Evolutionary conservation across 2,888 invertebrate species (phyloP).

Genomic region (Notodonta ziczac): DNA sequence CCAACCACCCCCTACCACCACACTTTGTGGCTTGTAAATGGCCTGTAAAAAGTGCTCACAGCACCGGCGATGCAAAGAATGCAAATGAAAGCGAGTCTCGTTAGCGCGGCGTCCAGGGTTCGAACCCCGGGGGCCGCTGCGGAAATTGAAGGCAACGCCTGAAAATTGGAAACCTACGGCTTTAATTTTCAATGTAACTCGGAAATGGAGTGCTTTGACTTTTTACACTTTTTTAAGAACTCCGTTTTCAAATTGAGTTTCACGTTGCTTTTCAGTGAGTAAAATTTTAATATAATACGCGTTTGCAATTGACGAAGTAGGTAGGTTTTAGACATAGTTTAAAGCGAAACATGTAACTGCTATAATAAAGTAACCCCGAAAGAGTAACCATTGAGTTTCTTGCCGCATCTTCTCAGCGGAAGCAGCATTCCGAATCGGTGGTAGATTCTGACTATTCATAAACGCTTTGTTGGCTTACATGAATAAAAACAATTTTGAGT

Average conservation of each 20-base stretch:
- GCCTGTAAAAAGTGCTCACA: not conserved
- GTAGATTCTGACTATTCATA: too few relatives aligned
- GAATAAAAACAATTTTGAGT: too few relatives aligned
- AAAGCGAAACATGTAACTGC: too few relatives aligned
- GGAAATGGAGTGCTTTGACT: constrained; percentile 3
- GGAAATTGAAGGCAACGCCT: constrained; percentile 26
- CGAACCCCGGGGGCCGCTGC: constrained; percentile 15
- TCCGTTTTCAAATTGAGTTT: not conserved
- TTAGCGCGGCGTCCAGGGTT: constrained; percentile 19
- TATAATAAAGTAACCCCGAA: too few relatives aligned
- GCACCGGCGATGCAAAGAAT: constrained; percentile 20
- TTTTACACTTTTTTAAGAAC: not conserved
- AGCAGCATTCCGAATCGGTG: too few relatives aligned
- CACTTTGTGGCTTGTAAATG: not conserved
- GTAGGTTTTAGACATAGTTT: too few relatives aligned
- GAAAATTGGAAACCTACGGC: constrained; percentile 24
- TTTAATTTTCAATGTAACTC: constrained; percentile 18
- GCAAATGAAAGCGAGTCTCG: constrained; percentile 29
- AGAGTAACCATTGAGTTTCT: too few relatives aligned
- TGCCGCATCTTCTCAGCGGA: too few relatives aligned
- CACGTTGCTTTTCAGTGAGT: not conserved
- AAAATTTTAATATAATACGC: not conserved
- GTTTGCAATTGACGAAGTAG: not conserved
- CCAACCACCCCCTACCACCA: not conserved
- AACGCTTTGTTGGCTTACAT: too few relatives aligned